A percentile compares a stretch with the other conserved stretches of the same genome.
Evolutionary conservation across 2,113 vertebrate genomes (phyloP).

Genomic region (Pygoscelis adeliae): DNA sequence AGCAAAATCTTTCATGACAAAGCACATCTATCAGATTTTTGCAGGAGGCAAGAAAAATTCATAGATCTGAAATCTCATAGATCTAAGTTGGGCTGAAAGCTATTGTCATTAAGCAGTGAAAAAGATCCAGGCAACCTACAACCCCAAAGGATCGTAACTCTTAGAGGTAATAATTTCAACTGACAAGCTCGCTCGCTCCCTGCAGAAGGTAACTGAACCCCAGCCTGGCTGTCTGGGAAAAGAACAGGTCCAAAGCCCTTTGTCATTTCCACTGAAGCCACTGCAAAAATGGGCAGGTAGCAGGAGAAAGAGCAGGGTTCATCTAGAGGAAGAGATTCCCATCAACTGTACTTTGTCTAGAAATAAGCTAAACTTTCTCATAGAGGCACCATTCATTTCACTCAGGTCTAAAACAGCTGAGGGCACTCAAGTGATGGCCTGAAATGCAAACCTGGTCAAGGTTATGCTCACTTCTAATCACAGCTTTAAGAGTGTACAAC

Average conservation of each 20-base stretch:
- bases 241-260: background rate
- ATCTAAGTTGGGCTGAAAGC: background rate
- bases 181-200: background rate
- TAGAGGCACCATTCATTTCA: background rate
- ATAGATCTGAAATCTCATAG: background rate
- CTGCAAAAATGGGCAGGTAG: background rate
- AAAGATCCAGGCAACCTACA: background rate
- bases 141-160: background rate
- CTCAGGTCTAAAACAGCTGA: background rate
- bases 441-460: background rate
- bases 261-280: background rate
- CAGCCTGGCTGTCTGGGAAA: background rate
- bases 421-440: background rate
- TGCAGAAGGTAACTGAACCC: background rate
- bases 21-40: background rate
- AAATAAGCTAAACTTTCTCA: background rate
- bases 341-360: background rate
- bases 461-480: rapidly evolving
- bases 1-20: background rate
- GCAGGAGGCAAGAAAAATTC: background rate
- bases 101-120: background rate
- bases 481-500: background rate
- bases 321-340: background rate
- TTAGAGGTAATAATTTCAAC: background rate
- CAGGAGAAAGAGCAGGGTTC: background rate